Percentiles rank a stretch among this genome's conserved stretches.
Evolutionary conservation across 2,113 vertebrate species (phyloP).

Genomic region (Corynorhinus townsendii): DNA sequence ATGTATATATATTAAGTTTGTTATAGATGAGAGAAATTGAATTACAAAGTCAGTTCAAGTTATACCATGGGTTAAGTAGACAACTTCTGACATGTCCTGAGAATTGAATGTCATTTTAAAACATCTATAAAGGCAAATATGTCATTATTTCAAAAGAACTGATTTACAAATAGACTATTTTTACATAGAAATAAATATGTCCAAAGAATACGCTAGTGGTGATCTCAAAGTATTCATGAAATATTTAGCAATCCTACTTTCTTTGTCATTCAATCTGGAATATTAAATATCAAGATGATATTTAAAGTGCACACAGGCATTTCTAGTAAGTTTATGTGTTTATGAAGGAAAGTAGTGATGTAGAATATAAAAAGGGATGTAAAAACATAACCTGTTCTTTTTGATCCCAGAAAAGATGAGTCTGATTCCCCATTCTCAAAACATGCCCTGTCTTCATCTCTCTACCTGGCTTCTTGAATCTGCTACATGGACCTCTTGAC

Average conservation of each 20-base stretch:
- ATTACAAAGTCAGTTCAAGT: neutral
- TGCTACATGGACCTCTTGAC: constrained; percentile 34
- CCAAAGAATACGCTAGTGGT: neutral
- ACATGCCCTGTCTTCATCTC: neutral
- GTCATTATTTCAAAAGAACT: neutral
- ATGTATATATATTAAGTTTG: neutral
- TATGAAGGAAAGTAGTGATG: neutral
- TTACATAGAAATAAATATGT: neutral
- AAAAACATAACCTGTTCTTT: neutral
- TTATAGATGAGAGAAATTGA: neutral
- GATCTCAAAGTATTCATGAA: neutral
- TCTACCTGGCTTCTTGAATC: constrained; percentile 35
- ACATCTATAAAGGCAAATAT: neutral
- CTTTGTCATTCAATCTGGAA: neutral
- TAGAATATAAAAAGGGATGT: neutral
- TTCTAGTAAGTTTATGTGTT: neutral
- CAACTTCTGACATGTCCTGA: neutral
- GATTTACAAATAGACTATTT: neutral
- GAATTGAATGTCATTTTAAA: neutral
- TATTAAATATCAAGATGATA: constrained; percentile 20
- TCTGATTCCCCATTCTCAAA: neutral
- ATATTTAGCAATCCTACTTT: neutral
- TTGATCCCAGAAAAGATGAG: neutral
- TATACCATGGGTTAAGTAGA: neutral
- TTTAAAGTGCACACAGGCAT: constrained; percentile 30